Conservation (phyloP, 2,888 invertebrate genomes). For the Ctena decussata region DNA sequence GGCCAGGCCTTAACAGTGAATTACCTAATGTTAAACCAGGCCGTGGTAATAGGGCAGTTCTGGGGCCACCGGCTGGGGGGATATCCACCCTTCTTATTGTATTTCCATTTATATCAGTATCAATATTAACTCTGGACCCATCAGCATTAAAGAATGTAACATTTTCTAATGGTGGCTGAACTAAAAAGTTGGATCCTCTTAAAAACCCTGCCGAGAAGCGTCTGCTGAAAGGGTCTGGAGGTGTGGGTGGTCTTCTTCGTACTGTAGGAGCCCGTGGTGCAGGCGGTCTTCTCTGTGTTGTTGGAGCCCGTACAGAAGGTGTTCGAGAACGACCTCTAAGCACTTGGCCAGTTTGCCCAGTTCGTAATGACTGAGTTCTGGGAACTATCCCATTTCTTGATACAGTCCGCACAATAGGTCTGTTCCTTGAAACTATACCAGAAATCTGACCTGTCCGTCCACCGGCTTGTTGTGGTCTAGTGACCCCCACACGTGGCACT, state of each 20-base stretch:
- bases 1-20: neutral
- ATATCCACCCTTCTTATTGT: neutral
- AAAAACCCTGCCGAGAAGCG: conserved; percentile 59
- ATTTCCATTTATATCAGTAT: neutral
- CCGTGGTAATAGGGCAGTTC: neutral
- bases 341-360: neutral
- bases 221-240: conserved; percentile 53
- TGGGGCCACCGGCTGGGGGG: neutral
- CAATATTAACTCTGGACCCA: neutral
- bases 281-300: neutral
- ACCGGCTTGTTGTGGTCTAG: neutral
- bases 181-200: conserved; percentile 42
- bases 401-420: neutral
- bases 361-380: neutral
- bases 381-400: neutral
- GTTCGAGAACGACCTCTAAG: neutral
- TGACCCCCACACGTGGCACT: neutral
- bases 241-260: neutral
- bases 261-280: neutral
- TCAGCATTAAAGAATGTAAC: conserved; percentile 4
- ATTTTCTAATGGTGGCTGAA: conserved; percentile 47
- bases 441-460: neutral
- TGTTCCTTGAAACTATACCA: neutral
- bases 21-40: neutral
- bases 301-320: neutral